Conservation (phyloP, 2,113 vertebrate species). For the Psettodes erumei region DNA sequence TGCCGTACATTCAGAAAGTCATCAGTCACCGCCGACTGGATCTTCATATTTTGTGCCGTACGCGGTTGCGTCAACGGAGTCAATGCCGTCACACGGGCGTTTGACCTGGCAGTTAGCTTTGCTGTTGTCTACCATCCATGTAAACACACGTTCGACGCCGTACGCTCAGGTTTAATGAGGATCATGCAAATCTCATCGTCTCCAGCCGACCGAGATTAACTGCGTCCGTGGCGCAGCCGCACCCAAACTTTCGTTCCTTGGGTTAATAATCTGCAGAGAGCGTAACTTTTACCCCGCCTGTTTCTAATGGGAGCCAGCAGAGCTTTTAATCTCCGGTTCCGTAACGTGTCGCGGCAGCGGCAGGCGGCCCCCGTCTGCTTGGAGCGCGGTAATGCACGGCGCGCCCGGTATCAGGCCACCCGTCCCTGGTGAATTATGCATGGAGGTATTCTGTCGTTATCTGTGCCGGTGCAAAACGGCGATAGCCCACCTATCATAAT, state of each 20-base stretch:
- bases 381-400: slow-evolving; percentile 58
- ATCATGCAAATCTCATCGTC: neutral
- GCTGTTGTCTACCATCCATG: no score
- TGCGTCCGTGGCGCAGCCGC: neutral
- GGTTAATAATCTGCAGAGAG: neutral
- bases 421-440: slow-evolving; percentile 74
- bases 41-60: no score
- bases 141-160: no score
- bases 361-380: slow-evolving; percentile 34
- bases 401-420: slow-evolving; percentile 61
- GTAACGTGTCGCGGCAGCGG: slow-evolving; percentile 46
- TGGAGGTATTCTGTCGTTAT: slow-evolving; percentile 69
- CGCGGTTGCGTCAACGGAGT: no score
- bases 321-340: slow-evolving; percentile 52
- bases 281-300: slow-evolving; percentile 6
- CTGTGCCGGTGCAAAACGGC: slow-evolving; percentile 61
- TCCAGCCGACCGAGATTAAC: neutral
- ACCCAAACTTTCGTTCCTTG: neutral
- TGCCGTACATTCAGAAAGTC: neutral
- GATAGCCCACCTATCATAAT: slow-evolving; percentile 71
- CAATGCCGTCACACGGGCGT: no score
- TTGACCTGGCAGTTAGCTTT: no score
- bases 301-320: slow-evolving; percentile 22
- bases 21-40: no score
- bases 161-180: neutral